Base-by-base conservation (phyloP, 2,888 invertebrate species). In the Portevinia maculata region DNA sequence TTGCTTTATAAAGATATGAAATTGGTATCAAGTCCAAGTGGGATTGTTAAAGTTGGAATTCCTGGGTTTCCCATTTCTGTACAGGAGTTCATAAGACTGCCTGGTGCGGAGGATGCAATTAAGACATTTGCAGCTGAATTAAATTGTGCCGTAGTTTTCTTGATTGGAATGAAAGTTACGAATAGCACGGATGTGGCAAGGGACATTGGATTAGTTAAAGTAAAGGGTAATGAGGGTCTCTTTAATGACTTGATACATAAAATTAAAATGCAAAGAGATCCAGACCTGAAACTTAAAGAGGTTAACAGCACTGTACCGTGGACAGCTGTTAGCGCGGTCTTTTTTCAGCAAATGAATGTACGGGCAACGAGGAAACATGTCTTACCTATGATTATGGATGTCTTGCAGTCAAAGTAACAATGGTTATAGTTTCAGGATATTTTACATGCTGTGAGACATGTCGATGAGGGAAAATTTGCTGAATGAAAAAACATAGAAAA, bases 1-100 rank as follows among this genome's bases (percentile, higher is more conserved):
- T 90, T 97, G 3, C 89, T 97, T 9, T 92, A 93, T 67, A 96
- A 95, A 88, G 97, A 97, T 87, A 90, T 94, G 57, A 97, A 97
- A 91, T 87, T 94, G 0, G 88, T 94, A 0, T 92, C 92, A 2
- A 91, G 92, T 32, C 88, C 92, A 0, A 87, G 91, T 19, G 90
- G 92, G 9, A 92, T 91, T 0, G 92, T 92, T 86, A 89, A 55
- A 57, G 90, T 94, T 15, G 93, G 93, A 0, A 88, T 94, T 69
- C 91, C 92, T 0, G 93, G 93, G 0, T 89, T 89, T 86, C 88
- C 89, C 7, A 86, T 90, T 57, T 71, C 87, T 1, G 88, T 88
- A 1, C 85, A 88, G 6, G 87, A 89, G 11, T 90, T 88, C 37
- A 85, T 90, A 0, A 73, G 84, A 19, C 85, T 85, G 7, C 34